Evolutionary conservation across 2,113 vertebrate species (phyloP), one percentile per base, ranked within the genome.

Genomic region (Tragulus kanchil): DNA sequence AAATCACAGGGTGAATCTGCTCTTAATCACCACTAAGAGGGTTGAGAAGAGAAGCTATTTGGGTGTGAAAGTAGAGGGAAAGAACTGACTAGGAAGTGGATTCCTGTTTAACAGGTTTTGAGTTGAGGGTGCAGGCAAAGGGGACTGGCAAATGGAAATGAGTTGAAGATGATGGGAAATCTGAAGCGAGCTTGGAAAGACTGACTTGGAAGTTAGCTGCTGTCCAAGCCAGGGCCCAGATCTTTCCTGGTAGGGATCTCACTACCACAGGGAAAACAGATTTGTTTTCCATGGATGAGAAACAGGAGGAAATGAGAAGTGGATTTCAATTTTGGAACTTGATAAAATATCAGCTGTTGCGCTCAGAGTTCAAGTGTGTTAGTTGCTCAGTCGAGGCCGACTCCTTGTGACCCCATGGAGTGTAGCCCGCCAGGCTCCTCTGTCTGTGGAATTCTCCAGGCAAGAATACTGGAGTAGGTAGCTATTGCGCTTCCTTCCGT

Each of bases 251-350:
- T 10, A 84, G 62, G 61, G 58, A 59, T 93, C 86, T 94, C 75
- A 31, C 61, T 11, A 59, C 83, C 52, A 77, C 84, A 17, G 36
- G 56, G 79, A 73, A 81, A 91, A 67, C 0, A 0, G 89, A 84
- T 93, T 90, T 94, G 85, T 82, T 97, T 96, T 82, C 89, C 61
- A 48, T 42, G 89, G 23, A 65, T 52, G 81, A 93, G 87, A 96
- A 95, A 85, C 89, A 90, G 87, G 79, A 91, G 89, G 73, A 93
- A 48, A 88, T 88, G 81, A 85, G 59, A 81, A 95, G 42, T 59
- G 71, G 85, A 95, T 97, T 97, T 94, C 93, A 82, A 58, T 85
- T 92, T 94, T 92, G 54, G 62, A 94, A 65, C 75, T 26, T 86
- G 95, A 91, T 69, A 92, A 96, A 96, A 84, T 36, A 59, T 64